Base-by-base conservation (phyloP, 2,113 vertebrate genomes). In the Amblyornis subalaris region DNA sequence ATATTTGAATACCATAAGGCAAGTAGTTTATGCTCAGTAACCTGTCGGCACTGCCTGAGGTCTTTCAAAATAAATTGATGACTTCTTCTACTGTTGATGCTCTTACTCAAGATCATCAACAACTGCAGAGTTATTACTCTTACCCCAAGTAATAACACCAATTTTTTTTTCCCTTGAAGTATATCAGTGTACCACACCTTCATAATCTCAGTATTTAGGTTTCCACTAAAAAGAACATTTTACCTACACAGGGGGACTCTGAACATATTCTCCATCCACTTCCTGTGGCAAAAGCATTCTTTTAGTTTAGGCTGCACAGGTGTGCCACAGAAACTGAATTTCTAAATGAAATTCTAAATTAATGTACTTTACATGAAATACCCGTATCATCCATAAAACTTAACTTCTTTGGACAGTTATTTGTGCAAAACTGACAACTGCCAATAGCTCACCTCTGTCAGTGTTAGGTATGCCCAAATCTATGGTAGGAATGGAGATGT, bases 401-500 rank as follows among this genome's bases (percentile, higher is more conserved):
- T 54, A 18, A 12, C 19, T 23, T 48, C 50, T 78, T 74, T 29
- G 69, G 47, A 77, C 29, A 78, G 31, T 25, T 55, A 66, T 44
- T 66, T 57, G 31, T 10, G 6, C 33, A 76, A 80, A 91, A 66
- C 16, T 44, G 73, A 42, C 19, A 61, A 16, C 19, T 58, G 23
- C 17, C 26, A 88, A 44, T 33, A 81, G 94, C 97, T 98, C 88
- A 99, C 99, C 99, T 98, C 99, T 98, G 31, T 99, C 99, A 45
- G 99, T 99, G 79, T 99, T 99, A 45, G 99, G 99, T 40, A 99
- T 26, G 6, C 99, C 99, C 91, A 99, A 97, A 93, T 99, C 95
- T 86, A 99, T 84, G 38, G 99, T 99, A 35, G 99, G 99, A 95
- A 99, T 99, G 40, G 98, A 97, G 51, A 88, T 89, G 86, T 99